Evolutionary conservation across 2,797 vertebrate species (phyloP).

Genomic region (Danio kyathit): DNA sequence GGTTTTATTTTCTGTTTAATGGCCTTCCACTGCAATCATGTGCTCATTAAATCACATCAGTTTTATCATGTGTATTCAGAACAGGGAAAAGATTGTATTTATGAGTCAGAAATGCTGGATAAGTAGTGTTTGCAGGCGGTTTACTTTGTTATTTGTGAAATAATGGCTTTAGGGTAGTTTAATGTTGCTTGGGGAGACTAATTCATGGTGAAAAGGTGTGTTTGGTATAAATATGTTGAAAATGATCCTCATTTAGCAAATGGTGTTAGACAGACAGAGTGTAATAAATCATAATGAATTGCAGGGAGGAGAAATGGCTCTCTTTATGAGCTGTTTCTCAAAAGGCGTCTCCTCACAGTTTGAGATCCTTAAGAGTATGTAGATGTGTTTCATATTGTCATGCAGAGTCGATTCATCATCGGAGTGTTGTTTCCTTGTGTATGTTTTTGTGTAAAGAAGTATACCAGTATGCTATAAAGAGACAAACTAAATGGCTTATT

Average conservation of each 20-base stretch:
- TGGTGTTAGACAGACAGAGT: background rate
- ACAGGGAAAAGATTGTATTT: background rate
- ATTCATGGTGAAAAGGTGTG: background rate
- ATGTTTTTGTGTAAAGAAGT: background rate
- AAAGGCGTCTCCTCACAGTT: background rate
- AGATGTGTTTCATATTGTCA: background rate
- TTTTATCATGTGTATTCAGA: background rate
- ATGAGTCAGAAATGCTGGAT: background rate
- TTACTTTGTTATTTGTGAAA: background rate
- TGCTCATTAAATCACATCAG: background rate
- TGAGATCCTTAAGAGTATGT: background rate
- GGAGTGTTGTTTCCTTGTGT: background rate
- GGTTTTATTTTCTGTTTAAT: constrained; percentile 18
- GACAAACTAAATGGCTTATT: too few relatives aligned
- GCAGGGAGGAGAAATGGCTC: background rate
- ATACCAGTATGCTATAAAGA: background rate
- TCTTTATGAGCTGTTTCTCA: background rate
- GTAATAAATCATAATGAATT: constrained; percentile 9
- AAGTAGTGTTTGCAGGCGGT: background rate
- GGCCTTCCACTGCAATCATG: constrained; percentile 10
- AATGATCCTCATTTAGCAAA: background rate
- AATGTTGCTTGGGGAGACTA: background rate
- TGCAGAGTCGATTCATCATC: background rate
- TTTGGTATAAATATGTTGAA: constrained; percentile 21
- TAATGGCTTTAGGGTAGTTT: background rate